These are phyloP conservation scores for Hucho hucho DNA, from an alignment of 2,113 vertebrate species.

Conservation along the genomic window DNA sequence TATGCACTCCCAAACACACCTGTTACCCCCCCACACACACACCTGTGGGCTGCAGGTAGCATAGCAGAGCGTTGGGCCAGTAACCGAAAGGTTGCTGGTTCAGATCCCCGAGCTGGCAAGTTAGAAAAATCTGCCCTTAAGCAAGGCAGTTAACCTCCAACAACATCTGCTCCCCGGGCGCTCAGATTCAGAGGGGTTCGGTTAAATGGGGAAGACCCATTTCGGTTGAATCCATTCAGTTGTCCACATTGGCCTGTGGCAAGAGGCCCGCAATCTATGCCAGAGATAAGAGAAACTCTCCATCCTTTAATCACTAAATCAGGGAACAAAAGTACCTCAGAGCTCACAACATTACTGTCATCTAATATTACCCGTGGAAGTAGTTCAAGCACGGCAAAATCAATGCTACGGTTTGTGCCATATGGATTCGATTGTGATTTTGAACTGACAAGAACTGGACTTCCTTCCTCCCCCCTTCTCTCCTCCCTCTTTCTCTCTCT, in stretches of 20 bases:
- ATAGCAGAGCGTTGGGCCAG: no score
- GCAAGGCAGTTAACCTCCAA: no score
- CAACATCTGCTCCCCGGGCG: no score
- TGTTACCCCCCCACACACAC: constrained; percentile 13
- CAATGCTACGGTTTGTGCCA: neutral
- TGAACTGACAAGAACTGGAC: neutral
- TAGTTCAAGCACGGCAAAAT: neutral
- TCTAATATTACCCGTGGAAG: neutral
- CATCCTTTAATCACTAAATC: constrained; percentile 18
- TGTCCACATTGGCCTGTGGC: neutral
- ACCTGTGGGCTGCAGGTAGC: neutral
- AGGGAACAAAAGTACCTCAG: neutral
- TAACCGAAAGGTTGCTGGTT: no score
- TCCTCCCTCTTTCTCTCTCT: constrained; percentile 3
- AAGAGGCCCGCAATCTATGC: neutral
- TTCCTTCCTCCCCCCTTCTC: constrained; percentile 8
- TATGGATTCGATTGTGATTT: neutral
- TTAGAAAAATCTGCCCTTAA: no score
- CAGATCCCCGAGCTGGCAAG: no score
- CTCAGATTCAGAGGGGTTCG: no score
- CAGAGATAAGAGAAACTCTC: neutral
- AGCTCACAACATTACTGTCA: neutral
- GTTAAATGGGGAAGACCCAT: no score
- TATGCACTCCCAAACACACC: neutral
- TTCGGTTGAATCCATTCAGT: neutral